A percentile compares a stretch with the other conserved stretches of the same genome.
These are phyloP conservation scores for Lagenorhynchus albirostris DNA, from an alignment of 2,113 vertebrate species.

Conservation along the genomic window DNA sequence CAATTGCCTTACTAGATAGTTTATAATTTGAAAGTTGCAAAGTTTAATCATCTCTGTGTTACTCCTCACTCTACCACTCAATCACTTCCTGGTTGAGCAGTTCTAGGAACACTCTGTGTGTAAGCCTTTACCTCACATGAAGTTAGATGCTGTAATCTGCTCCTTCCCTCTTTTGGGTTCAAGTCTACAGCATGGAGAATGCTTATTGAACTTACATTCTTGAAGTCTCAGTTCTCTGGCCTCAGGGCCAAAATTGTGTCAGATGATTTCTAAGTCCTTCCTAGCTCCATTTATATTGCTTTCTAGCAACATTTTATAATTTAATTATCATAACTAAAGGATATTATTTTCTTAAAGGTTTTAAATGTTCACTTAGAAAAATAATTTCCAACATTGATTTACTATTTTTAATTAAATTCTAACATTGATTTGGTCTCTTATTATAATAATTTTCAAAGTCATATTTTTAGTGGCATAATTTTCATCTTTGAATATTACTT, in stretches of 20 bases:
- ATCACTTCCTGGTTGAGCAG: not conserved
- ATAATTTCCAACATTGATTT: not conserved
- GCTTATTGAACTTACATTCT: not conserved
- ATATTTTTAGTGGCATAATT: not conserved
- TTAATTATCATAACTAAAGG: not conserved
- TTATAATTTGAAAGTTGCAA: not conserved
- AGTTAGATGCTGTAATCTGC: not conserved
- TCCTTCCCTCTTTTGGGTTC: not conserved
- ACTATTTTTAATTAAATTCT: not conserved
- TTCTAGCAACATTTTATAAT: not conserved
- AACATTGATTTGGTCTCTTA: not conserved
- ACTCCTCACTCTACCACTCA: not conserved
- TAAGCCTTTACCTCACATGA: not conserved
- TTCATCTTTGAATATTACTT: not conserved
- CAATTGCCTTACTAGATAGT: not conserved
- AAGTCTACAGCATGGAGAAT: not conserved
- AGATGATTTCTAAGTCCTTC: not conserved
- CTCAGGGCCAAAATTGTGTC: not conserved
- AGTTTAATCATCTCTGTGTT: not conserved
- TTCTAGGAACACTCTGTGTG: not conserved
- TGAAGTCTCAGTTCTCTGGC: not conserved
- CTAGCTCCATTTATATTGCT: not conserved
- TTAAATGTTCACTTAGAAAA: not conserved
- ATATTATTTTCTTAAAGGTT: not conserved
- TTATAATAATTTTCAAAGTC: not conserved